Base-by-base conservation (phyloP, 2,113 vertebrate species). In the Cervus canadensis region DNA sequence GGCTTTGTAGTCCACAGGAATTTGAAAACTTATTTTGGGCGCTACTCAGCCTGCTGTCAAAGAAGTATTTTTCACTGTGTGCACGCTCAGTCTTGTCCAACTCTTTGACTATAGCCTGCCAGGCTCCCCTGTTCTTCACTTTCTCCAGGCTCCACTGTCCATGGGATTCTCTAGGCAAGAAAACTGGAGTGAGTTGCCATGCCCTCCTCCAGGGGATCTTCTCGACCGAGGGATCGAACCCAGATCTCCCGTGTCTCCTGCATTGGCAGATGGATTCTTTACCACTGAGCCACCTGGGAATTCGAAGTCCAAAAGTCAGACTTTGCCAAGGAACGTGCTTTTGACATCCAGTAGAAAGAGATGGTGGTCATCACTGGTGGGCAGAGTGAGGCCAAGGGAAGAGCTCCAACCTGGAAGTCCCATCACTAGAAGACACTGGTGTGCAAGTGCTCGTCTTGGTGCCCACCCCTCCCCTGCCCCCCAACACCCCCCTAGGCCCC, bases 41-140 rank as follows among this genome's bases (percentile, higher is more conserved):
- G 82, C 43, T 52, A 9, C 10, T 36, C 4, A 43, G 50, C 56
- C 57, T 67, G 40, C 48, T 64, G 21, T 92, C 82, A 90, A 48
- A 95, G 81, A 45, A 60, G 17, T 40, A 4, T 21, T 90, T 95
- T 74, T 93, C 81, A 90, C 52, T n/a, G 28, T 76, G 36, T 76
- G 71, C 12, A 0, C 0, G 1, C 3, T 76, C 71, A 43, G 71
- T 43, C 71, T 40, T 26, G 71, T 43, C 71, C 36, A 43, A 12
- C 71, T 43, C 23, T 76, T 76, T 40, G 19, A 40, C 67, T 23
- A 2, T 40, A 71, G 67, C 67, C 67, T 71, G n/a, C n/a, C n/a
- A 71, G 19, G 67, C 19, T 71, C 40, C 67, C n/a, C 67, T 71
- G 67, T 71, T 23, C 67, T 71, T 71, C 5, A 40, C 67, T 23